Base-by-base conservation (phyloP, 2,797 vertebrate genomes). In the Lerista edwardsae region DNA sequence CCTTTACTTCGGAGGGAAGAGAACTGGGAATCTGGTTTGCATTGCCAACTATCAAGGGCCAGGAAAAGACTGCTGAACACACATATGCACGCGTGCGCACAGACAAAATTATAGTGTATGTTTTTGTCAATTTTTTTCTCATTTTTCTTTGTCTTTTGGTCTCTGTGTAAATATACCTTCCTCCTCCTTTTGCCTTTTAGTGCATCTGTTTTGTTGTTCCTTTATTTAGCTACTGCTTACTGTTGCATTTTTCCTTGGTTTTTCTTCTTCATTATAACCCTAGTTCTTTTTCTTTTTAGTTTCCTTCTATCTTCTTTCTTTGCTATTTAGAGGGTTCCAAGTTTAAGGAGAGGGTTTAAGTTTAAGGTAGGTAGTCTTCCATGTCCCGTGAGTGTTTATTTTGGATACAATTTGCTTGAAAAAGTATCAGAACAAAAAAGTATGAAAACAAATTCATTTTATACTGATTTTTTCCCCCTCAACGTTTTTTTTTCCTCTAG, bases 331-430 rank as follows among this genome's bases (percentile, higher is more conserved):
- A 94, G 91, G 88, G 79, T 93, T 95, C 96, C 96, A 96, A 90
- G 96, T 94, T 96, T 96, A 96, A 95, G 92, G 95, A 96, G 95
- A 96, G n/a, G n/a, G n/a, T n/a, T n/a, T n/a, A n/a, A n/a, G n/a
- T n/a, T 96, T 95, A 96, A 94, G 94, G 90, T 96, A 97, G 97
- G 97, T 98, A 97, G 95, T 96, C 93, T 92, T 95, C 96, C 97
- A 97, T 96, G 96, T 94, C 84, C 90, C 85, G 88, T 93, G 94
- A 92, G 92, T 92, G 89, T 84, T 93, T 87, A 72, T 3, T 0
- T 90, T 90, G 83, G 91, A 84, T 44, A 67, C 2, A 86, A 62
- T 81, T 51, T 91, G 74, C 68, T 91, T 0, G 88, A 69, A 61
- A 91, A 67, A 89, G 61, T 85, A 75, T 83, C 79, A n/a, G n/a